Conservation (phyloP, 1,140 invertebrate species). For the Lordiphosa collinella region DNA sequence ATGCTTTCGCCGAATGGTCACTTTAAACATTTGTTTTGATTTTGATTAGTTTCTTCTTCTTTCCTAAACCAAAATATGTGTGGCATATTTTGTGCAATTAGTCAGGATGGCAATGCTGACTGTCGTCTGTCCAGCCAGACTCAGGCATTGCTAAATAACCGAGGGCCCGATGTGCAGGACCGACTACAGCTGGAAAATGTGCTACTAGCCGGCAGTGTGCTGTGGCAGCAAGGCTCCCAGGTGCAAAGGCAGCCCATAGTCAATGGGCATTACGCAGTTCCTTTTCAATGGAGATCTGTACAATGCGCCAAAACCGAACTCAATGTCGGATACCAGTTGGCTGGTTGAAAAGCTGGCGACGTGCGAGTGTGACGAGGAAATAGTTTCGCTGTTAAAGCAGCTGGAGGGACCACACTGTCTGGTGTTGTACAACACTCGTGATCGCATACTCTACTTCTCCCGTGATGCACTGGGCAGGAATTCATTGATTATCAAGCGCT, state of each 20-base stretch:
- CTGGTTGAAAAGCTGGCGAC: conserved; percentile 20
- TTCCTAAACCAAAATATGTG: conserved; percentile 26
- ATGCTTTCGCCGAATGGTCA: too few relatives aligned
- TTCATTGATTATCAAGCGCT: conserved; percentile 86
- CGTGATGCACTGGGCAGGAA: conserved; percentile 92
- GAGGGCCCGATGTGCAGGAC: conserved; percentile 41
- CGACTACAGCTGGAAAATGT: conserved; percentile 19
- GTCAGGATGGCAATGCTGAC: not conserved
- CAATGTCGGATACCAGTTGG: conserved; percentile 43
- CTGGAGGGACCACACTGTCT: conserved; percentile 92
- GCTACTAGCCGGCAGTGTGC: conserved; percentile 81
- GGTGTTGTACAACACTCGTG: conserved; percentile 86
- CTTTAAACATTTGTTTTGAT: too few relatives aligned
- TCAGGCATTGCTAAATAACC: conserved; percentile 25
- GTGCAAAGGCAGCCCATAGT: conserved; percentile 83
- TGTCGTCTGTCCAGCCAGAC: conserved; percentile 8
- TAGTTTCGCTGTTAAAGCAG: conserved; percentile 26
- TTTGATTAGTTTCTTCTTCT: too few relatives aligned
- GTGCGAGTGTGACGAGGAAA: conserved; percentile 19
- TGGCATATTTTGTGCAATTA: conserved; percentile 51
- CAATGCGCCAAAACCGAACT: conserved; percentile 75
- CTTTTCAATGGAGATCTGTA: conserved; percentile 93
- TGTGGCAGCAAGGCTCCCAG: conserved; percentile 86
- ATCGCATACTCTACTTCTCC: conserved; percentile 87
- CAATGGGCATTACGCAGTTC: conserved; percentile 83